Percentiles rank a stretch among this genome's conserved stretches.
Evolutionary conservation across 2,113 vertebrate species (phyloP).

Genomic region (Notarius quadriscutis): DNA sequence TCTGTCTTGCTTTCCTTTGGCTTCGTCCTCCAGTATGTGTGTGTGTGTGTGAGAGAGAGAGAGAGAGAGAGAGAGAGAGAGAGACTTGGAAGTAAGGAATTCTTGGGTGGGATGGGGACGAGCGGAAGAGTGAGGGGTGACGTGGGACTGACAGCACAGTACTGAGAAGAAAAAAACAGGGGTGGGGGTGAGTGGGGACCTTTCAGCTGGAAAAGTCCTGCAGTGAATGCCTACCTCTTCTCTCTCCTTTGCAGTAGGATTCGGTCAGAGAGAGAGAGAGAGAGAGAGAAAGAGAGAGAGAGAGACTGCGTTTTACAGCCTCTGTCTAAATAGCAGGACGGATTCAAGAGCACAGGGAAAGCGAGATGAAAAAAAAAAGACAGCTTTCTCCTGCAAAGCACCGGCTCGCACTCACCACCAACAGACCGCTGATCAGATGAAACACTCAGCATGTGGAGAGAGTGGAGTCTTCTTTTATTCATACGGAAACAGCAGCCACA

Average conservation of each 20-base stretch:
- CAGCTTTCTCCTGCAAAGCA: slow-evolving; percentile 14
- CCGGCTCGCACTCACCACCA: slow-evolving; percentile 28
- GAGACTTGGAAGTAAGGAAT: slow-evolving; percentile 11
- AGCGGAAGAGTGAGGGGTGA: background rate
- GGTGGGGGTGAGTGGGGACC: slow-evolving; percentile 26
- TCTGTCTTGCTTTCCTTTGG: slow-evolving; percentile 1
- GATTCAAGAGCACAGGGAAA: background rate
- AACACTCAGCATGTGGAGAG: slow-evolving; percentile 12
- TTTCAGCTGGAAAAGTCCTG: slow-evolving; percentile 47
- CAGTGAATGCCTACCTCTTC: slow-evolving; percentile 30
- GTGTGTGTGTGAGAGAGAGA: background rate
- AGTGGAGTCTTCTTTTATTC: slow-evolving; percentile 17
- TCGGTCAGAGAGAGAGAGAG: slow-evolving; percentile 20
- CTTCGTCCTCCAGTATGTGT: background rate
- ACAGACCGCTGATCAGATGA: slow-evolving; percentile 29
- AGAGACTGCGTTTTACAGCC: background rate
- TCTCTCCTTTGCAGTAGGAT: slow-evolving; percentile 39
- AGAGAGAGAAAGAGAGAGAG: background rate
- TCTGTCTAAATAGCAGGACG: background rate
- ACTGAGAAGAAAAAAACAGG: slow-evolving; percentile 13
- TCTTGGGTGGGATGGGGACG: slow-evolving; percentile 26
- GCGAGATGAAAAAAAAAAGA: background rate
- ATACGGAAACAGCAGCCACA: slow-evolving; percentile 11
- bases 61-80: too few species aligned
- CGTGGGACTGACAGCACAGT: slow-evolving; percentile 24